Evolutionary conservation across 2,113 vertebrate species (phyloP), one percentile per base, ranked within the genome.

Genomic region (Heterocephalus glaber): DNA sequence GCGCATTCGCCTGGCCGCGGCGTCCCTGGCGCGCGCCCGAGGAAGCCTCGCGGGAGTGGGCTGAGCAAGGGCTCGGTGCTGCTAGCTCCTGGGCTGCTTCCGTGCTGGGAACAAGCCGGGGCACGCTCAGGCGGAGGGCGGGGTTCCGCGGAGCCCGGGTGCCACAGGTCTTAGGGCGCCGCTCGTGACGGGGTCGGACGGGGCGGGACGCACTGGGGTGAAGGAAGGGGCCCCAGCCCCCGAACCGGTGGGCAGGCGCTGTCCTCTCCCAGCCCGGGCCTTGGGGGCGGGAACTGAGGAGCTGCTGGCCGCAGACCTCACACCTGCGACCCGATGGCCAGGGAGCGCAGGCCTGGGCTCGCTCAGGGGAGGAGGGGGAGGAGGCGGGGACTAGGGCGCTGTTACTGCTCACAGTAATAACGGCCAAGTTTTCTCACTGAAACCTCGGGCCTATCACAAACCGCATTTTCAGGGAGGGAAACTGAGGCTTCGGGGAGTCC

Each of bases 11-110:
- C 49, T 26, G 86, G 86, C 65, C 35, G 76, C 90, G 92, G 83
- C 28, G 68, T 89, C 79, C n/a, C n/a, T 86, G 44, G 47, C 80
- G 91, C 97, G 88, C 76, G n/a, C 60, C 41, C 30, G 92, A 4
- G 72, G 63, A 83, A 81, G 35, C n/a, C 74, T 66, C 0, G 5
- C n/a, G 85, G 79, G 60, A 56, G 60, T 58, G 83, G 72, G 60
- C 72, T 56, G 83, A 58, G 74, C 83, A 16, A 66, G 26, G 30
- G 35, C 54, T 77, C 74, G 90, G 17, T 4, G 22, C 26, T 20
- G 65, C n/a, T 88, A 30, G 44, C 41, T 49, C 44, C 74, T 28
- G 41, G 10, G n/a, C 80, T 52, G 60, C 22, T 74, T 3, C 70
- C 24, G 0, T 54, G 20, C 92, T 77, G n/a, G 52, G 68, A 84